These are phyloP conservation scores for Ormyrus labotus DNA, from an alignment of 2,888 invertebrate genomes.

Conservation along the genomic window DNA sequence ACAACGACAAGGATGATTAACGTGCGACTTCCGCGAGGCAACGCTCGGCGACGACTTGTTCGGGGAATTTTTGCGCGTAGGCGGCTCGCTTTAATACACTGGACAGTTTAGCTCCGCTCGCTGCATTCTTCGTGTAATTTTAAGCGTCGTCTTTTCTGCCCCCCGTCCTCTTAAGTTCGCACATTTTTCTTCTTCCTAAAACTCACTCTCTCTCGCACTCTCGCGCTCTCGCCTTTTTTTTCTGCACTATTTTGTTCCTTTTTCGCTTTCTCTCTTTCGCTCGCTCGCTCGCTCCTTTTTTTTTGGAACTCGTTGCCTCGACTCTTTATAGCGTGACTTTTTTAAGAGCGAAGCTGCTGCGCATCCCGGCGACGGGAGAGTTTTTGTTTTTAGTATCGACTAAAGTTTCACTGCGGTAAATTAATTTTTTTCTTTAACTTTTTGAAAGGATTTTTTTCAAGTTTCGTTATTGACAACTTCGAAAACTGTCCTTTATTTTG, in stretches of 20 bases:
- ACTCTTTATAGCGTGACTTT: neutral
- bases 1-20: slow-evolving; percentile 30
- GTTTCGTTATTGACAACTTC: no score
- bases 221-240: slow-evolving; percentile 1
- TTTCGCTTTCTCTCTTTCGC: slow-evolving; percentile 1
- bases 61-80: slow-evolving; percentile 28
- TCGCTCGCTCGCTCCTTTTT: neutral
- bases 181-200: neutral
- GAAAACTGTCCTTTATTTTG: no score
- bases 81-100: neutral
- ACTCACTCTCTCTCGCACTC: neutral
- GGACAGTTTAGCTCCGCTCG: neutral
- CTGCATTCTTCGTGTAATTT: neutral
- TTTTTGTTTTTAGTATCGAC: slow-evolving; percentile 1
- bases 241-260: neutral
- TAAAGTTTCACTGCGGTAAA: slow-evolving; percentile 1
- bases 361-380: neutral
- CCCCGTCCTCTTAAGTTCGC: neutral
- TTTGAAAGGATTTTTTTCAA: no score
- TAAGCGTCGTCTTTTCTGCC: neutral
- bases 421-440: neutral
- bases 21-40: slow-evolving; percentile 42
- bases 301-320: neutral
- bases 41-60: neutral
- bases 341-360: neutral